Evolutionary conservation across 1,140 invertebrate species (phyloP), one percentile per base, ranked within the genome.

Genomic region (Reticulitermes speratus): DNA sequence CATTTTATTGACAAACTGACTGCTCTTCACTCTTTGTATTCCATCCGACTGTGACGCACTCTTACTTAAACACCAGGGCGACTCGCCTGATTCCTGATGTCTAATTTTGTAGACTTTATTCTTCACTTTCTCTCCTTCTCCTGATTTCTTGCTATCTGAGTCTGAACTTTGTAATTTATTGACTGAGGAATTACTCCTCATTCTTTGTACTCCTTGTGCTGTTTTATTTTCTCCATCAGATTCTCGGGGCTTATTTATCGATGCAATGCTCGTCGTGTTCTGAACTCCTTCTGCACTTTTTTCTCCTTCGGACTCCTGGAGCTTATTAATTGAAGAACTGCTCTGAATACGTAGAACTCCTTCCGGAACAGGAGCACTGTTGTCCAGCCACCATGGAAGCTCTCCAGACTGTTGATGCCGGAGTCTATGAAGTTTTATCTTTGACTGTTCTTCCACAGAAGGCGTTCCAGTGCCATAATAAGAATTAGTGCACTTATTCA

Each of bases 341-440:
- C 86, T 86, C 21, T 83, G 52, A 32, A 87, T 88, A 85, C 83
- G 87, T 16, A 83, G 85, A 12, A 88, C 44, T 32, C 86, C 90
- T 87, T 91, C 92, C 87, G 92, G 91, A 90, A 92, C 92, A 89
- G 92, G 92, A 87, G 91, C 90, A 83, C 91, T 91, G 82, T 91
- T 93, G 30, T 92, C 90, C 85, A 94, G 89, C 94, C 94, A 95
- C 94, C 94, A 94, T 65, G 94, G 90, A 87, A 91, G 88, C 89
- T 94, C 93, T 7, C 92, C 91, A 30, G 93, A 93, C 88, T 94
- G 93, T 88, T 94, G 48, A 55, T 84, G 84, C 59, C 59, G 48
- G 38, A 52, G 30, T 59, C 30, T 52, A 11, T 84, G 16, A 59
- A 84, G n/a, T 52, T 55, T 84, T 55, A 3, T 84, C 25, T 23